Conservation (phyloP, 2,797 vertebrate species). For the Pelobates cultripes region DNA sequence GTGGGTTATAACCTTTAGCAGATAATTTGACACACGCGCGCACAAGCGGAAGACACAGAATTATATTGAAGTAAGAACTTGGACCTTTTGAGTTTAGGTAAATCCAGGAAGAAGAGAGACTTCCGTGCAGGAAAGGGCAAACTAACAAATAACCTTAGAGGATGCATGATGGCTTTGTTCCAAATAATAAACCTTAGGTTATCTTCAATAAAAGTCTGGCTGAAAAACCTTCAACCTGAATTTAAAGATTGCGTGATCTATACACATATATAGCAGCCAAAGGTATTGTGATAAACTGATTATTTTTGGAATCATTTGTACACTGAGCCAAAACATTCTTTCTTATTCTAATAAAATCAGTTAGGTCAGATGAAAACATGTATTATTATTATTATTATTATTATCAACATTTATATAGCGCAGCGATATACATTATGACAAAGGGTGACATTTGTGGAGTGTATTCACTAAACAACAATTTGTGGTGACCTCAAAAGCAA, state of each 20-base stretch:
- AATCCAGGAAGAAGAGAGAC: slow-evolving; percentile 85
- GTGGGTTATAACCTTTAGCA: slow-evolving; percentile 87
- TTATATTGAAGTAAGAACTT: slow-evolving; percentile 85
- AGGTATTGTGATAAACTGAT: slow-evolving; percentile 45
- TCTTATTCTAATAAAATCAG: slow-evolving; percentile 35
- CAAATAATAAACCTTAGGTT: slow-evolving; percentile 68
- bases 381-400: no score
- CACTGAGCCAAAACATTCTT: slow-evolving; percentile 40
- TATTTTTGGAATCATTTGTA: slow-evolving; percentile 45
- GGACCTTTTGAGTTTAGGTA: slow-evolving; percentile 81
- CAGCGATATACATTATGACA: no score
- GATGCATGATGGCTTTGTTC: slow-evolving; percentile 64
- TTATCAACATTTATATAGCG: no score
- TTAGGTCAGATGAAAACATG: slow-evolving; percentile 25
- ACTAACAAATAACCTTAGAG: slow-evolving; percentile 66
- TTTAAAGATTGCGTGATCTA: slow-evolving; percentile 59
- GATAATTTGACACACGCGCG: slow-evolving; percentile 93
- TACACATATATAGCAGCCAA: slow-evolving; percentile 58
- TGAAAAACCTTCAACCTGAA: slow-evolving; percentile 61
- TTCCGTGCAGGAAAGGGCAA: slow-evolving; percentile 78
- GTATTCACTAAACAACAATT: no score
- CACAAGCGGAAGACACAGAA: slow-evolving; percentile 85
- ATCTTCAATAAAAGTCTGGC: slow-evolving; percentile 66
- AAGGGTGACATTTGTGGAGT: no score
- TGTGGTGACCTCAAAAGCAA: no score